Evolutionary conservation across 2,113 vertebrate species (phyloP), one percentile per base, ranked within the genome.

Genomic region (Piliocolobus tephrosceles): DNA sequence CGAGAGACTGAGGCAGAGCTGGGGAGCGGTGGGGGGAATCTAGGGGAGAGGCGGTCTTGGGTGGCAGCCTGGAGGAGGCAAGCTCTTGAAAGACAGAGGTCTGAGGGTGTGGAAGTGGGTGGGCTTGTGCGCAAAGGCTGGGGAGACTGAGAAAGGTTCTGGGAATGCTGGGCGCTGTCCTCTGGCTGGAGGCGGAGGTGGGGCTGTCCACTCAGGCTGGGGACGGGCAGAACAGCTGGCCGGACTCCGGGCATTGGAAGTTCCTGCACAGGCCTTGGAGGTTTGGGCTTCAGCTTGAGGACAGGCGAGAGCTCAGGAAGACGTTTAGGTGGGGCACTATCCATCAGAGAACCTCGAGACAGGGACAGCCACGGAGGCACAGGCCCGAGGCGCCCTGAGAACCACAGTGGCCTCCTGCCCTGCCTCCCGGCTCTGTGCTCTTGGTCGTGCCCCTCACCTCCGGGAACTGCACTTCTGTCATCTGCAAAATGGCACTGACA

Each of bases 131-230:
- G 66, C 66, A 52, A 81, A 79, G 78, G 17, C 38, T 12, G 84
- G 58, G 52, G 72, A 85, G 82, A 68, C 78, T 97, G 93, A 97
- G 89, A 97, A 97, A 97, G 68, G 52, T 92, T 92, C 96, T 95
- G 90, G 96, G 95, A 97, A 95, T 78, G 88, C 45, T 64, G 87
- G 83, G 78, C 4, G 32, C 89, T 9, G 23, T 55, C 90, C 83
- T 83, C 64, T 70, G 95, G 92, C 40, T 81, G 81, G 95, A 9
- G 68, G 72, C 32, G 81, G 91, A 76, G 93, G 80, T 50, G 79
- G 52, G 87, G 76, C 32, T 47, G 81, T 50, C 16, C 35, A 18
- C 17, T 8, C 8, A 0, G 27, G 80, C 45, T 30, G 45, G 89
- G 86, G 38, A 30, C 5, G 14, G 88, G 43, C 23, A 68, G 47